phyloP scores from a whole-genome alignment of 2,888 invertebrate genomes.

The Lordiphosa fenestrarum region DNA sequence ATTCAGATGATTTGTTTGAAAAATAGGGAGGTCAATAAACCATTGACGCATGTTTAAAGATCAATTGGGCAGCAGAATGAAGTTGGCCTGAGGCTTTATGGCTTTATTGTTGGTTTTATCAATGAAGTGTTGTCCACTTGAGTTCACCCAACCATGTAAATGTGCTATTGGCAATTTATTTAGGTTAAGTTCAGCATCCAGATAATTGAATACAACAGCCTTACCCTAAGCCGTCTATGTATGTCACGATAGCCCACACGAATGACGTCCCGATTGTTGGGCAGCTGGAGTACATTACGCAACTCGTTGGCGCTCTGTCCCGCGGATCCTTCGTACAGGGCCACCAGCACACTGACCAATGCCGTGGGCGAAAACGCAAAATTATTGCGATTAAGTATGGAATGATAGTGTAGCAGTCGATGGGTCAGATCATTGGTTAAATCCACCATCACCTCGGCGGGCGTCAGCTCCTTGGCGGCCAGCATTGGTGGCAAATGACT shows the following conservation, averaged over 20 bases:
- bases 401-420: conserved; percentile 86
- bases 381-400: conserved; percentile 88
- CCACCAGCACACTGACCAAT: conserved; percentile 88
- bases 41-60: conserved; percentile 34
- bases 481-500: conserved; percentile 51
- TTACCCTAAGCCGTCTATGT: conserved; percentile 89
- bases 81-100: conserved; percentile 34
- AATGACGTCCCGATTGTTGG: conserved; percentile 86
- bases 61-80: conserved; percentile 22
- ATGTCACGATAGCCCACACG: conserved; percentile 91
- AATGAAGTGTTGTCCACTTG: conserved; percentile 33
- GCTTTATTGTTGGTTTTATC: conserved; percentile 41
- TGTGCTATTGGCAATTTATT: conserved; percentile 30
- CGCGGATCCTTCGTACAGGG: conserved; percentile 89
- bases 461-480: conserved; percentile 79
- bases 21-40: conserved; percentile 55
- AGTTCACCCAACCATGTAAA: conserved; percentile 62
- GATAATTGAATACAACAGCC: conserved; percentile 24
- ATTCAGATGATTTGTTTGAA: conserved; percentile 30
- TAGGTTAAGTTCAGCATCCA: conserved; percentile 33
- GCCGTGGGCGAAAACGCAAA: conserved; percentile 93
- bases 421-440: conserved; percentile 88
- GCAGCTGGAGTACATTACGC: conserved; percentile 85
- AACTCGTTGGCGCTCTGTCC: conserved; percentile 88
- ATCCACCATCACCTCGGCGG: conserved; percentile 89